Evolutionary conservation across 2,113 vertebrate species (phyloP).

Genomic region (Gallinago undulata): DNA sequence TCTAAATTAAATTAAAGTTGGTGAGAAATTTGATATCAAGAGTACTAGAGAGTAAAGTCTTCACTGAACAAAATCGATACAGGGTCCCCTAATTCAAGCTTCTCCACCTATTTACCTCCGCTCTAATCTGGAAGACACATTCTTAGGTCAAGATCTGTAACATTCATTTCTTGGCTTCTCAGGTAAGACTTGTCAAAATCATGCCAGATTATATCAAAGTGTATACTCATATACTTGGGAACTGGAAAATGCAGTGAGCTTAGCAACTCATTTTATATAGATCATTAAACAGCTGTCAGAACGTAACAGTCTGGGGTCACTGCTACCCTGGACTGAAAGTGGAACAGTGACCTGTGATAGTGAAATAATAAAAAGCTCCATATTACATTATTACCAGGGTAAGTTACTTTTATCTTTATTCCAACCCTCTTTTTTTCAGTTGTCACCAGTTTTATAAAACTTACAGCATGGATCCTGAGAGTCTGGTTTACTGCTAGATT

Average conservation of each 20-base stretch:
- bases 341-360: background rate
- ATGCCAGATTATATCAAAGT: background rate
- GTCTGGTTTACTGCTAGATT: background rate
- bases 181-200: background rate
- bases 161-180: background rate
- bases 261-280: background rate
- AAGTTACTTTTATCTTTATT: background rate
- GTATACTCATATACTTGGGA: background rate
- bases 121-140: background rate
- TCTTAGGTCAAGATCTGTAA: background rate
- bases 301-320: background rate
- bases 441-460: background rate
- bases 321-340: background rate
- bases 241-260: background rate
- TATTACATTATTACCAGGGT: background rate
- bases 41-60: background rate
- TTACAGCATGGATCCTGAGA: background rate
- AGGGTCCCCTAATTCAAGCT: background rate
- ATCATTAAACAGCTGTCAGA: background rate
- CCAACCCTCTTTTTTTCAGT: background rate
- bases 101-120: background rate
- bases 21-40: background rate
- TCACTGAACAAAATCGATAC: background rate
- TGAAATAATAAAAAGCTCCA: constrained; percentile 13
- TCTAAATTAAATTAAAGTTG: background rate